Evolutionary conservation across 2,797 vertebrate species (phyloP), one percentile per base, ranked within the genome.

Genomic region (Eospalax fontanierii): DNA sequence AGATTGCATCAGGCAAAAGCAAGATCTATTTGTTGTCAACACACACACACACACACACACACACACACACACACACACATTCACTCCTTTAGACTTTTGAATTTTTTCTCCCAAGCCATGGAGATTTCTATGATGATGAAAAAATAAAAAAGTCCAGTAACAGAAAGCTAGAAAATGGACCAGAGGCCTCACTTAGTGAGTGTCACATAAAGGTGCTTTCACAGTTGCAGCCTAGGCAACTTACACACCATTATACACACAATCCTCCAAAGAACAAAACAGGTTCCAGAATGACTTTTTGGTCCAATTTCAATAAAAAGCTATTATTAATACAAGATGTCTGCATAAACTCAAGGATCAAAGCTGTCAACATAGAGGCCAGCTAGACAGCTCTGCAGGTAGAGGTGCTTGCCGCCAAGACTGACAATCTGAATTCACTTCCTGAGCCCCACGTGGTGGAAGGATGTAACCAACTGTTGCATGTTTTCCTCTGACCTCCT

Each of bases 211-310:
- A 82, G 66, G 3, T 50, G 38, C 3, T 43, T 63, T 91, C 63
- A 30, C 4, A 57, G 35, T 43, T 40, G 65, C 12, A 76, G 11
- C 38, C 33, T 16, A 46, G 22, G 3, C 3, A 89, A 90, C 9
- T 70, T 65, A 30, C 26, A 91, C 40, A 75, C n/a, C 43, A 15
- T 35, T 33, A 87, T n/a, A 50, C 21, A 59, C 66, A 46, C 26
- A 87, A 46, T 65, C 7, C 57, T 88, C 61, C 43, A 68, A 88
- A 88, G 14, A 92, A 5, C 11, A 90, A 88, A 88, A 81, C 7
- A 81, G 19, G 43, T 76, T 84, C 33, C 74, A 85, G 38, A 43
- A 35, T 85, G 46, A 30, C 46, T 38, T 61, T 6, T 40, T 2
- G 75, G 82, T 65, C 35, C 43, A 71, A 10, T 28, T 87, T 68